A percentile compares a stretch with the other conserved stretches of the same genome.
Evolutionary conservation across 2,113 vertebrate species (phyloP).

Genomic region (Cyphomyrus plagiostoma): DNA sequence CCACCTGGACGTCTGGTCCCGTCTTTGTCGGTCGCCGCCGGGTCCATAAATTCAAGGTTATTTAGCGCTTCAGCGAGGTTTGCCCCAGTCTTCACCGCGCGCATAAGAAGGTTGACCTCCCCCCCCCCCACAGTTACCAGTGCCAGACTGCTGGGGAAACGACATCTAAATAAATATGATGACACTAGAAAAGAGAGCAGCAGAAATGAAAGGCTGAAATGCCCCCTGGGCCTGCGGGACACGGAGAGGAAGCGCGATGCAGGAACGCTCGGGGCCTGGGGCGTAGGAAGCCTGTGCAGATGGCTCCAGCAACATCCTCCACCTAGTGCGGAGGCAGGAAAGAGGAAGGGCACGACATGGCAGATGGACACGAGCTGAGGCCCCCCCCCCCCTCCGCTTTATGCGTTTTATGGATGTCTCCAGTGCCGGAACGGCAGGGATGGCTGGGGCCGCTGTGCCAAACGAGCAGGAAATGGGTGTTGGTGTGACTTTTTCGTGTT

Average conservation of each 20-base stretch:
- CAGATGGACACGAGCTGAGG: neutral
- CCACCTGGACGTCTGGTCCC: constrained; percentile 11
- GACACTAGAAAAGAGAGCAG: constrained; percentile 35
- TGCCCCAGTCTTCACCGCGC: neutral
- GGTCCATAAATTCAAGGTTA: constrained; percentile 14
- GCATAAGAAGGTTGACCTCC: constrained; percentile 20
- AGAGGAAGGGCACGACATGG: constrained; percentile 48
- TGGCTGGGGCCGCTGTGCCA: constrained; percentile 50
- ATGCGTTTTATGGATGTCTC: constrained; percentile 41
- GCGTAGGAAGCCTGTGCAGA: constrained; percentile 63
- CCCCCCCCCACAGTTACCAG: constrained; percentile 5
- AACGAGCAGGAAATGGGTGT: constrained; percentile 49
- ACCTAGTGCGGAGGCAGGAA: constrained; percentile 56
- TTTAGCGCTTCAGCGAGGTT: neutral
- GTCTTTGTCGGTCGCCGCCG: neutral
- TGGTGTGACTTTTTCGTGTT: constrained; percentile 13
- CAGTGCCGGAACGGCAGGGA: constrained; percentile 47
- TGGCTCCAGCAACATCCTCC: constrained; percentile 58
- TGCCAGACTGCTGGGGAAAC: constrained; percentile 35
- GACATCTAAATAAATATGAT: constrained; percentile 49
- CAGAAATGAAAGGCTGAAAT: constrained; percentile 49
- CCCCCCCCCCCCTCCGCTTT: neutral
- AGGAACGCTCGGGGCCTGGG: constrained; percentile 31
- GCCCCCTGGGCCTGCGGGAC: constrained; percentile 54
- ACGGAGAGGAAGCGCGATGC: constrained; percentile 58